phyloP scores from a whole-genome alignment of 2,113 vertebrate species.

The Hemiscyllium ocellatum region DNA sequence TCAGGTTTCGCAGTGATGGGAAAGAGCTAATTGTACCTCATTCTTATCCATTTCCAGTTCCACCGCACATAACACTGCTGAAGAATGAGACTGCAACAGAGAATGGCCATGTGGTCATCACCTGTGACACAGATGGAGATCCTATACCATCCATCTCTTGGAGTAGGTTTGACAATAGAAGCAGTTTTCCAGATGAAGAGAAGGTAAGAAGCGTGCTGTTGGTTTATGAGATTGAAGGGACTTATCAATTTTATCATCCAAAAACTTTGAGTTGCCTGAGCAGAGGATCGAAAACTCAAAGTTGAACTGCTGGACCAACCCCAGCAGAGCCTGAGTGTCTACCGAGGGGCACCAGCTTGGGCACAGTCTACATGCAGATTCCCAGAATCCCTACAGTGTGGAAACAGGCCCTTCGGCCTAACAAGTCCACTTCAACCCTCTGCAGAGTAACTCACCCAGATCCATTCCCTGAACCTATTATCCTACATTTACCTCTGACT shows the following conservation, averaged over 20 bases:
- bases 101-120: conserved; percentile 78
- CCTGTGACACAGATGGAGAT: conserved; percentile 90
- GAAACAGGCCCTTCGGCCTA: too few relatives aligned
- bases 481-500: too few relatives aligned
- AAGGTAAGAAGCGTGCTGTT: conserved; percentile 64
- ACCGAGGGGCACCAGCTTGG: too few relatives aligned
- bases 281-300: background rate
- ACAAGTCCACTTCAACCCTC: too few relatives aligned
- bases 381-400: too few relatives aligned
- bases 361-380: too few relatives aligned
- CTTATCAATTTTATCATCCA: background rate
- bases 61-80: conserved; percentile 92
- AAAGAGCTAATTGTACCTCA: background rate
- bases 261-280: background rate
- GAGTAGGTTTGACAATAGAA: conserved; percentile 80
- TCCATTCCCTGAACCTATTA: too few relatives aligned
- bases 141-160: conserved; percentile 89
- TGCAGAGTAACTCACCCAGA: too few relatives aligned
- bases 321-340: too few relatives aligned
- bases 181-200: conserved; percentile 76
- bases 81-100: conserved; percentile 87
- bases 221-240: background rate
- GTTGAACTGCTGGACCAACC: too few relatives aligned
- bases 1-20: background rate
- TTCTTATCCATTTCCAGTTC: conserved; percentile 62